Percentiles rank a stretch among this genome's conserved stretches.
phyloP scores from a whole-genome alignment of 2,113 vertebrate species.

The Sphyrna mokarran region DNA sequence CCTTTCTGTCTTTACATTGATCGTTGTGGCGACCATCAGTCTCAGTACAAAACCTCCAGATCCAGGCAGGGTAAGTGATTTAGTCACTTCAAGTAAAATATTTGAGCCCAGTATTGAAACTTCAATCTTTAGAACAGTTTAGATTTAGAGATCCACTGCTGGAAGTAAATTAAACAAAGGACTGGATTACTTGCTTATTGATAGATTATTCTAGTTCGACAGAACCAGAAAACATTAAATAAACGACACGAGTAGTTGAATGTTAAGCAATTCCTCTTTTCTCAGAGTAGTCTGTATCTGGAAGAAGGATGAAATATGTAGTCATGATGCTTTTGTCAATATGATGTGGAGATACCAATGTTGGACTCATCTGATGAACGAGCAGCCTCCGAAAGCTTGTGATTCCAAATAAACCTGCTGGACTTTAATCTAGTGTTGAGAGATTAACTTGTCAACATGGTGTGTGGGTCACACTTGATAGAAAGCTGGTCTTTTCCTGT shows the following conservation, averaged over 20 bases:
- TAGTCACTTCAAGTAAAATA: background rate
- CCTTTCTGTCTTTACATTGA: constrained; percentile 62
- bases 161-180: background rate
- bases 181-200: background rate
- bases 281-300: background rate
- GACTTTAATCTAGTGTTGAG: no score
- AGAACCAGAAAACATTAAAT: background rate
- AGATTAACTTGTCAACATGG: background rate
- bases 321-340: background rate
- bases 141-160: background rate
- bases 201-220: background rate
- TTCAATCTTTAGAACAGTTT: background rate
- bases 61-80: constrained; percentile 54
- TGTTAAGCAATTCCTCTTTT: background rate
- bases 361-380: no score
- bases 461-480: background rate
- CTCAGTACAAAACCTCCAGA: constrained; percentile 64
- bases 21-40: constrained; percentile 63
- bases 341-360: background rate
- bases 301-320: background rate
- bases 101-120: background rate
- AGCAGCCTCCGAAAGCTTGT: no score
- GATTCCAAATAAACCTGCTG: no score
- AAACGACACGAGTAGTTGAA: background rate
- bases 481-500: background rate